Conservation (phyloP, 30 jellyfish, hydroid and myxozoan genomes). For the Aurelia aurita complex sp. Pacific region DNA sequence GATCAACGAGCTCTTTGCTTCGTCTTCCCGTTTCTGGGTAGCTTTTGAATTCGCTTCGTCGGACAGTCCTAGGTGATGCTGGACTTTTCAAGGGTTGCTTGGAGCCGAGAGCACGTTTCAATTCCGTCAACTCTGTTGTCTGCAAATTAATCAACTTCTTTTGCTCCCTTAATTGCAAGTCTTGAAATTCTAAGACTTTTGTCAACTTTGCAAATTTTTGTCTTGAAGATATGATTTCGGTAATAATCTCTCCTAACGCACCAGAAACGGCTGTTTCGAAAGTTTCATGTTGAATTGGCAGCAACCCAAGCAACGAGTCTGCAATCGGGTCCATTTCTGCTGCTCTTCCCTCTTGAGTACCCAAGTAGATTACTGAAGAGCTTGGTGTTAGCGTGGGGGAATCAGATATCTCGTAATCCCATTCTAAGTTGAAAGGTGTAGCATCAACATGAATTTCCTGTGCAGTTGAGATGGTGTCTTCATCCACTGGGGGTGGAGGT, state of each 20-base stretch:
- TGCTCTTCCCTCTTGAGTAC: slow-evolving; percentile 6
- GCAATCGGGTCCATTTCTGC: slow-evolving; percentile 81
- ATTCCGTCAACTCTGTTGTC: slow-evolving; percentile 42
- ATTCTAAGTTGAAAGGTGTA: slow-evolving; percentile 54
- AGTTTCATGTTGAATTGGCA: slow-evolving; percentile 74
- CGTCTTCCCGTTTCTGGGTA: slow-evolving; percentile 76
- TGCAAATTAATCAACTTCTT: slow-evolving; percentile 66
- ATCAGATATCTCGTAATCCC: slow-evolving; percentile 68
- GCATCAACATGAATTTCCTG: slow-evolving; percentile 56
- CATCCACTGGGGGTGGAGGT: slow-evolving; percentile 98
- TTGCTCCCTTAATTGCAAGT: slow-evolving; percentile 75
- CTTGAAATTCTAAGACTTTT: slow-evolving; percentile 73
- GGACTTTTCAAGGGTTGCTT: slow-evolving; percentile 14
- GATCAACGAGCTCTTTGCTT: slow-evolving; percentile 81
- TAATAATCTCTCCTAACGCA: slow-evolving; percentile 89
- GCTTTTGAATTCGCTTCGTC: slow-evolving; percentile 56
- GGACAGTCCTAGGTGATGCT: slow-evolving; percentile 37
- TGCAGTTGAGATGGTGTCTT: slow-evolving; percentile 44
- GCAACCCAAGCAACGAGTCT: slow-evolving; percentile 77
- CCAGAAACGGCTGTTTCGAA: slow-evolving; percentile 62
- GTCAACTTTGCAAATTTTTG: slow-evolving; percentile 74
- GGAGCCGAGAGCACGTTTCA: not conserved
- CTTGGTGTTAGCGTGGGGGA: slow-evolving; percentile 83
- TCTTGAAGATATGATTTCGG: slow-evolving; percentile 88
- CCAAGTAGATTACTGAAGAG: slow-evolving; percentile 60